A percentile compares a stretch with the other conserved stretches of the same genome.
Conservation (phyloP, 2,113 vertebrate genomes). For the Xiphorhynchus elegans region DNA sequence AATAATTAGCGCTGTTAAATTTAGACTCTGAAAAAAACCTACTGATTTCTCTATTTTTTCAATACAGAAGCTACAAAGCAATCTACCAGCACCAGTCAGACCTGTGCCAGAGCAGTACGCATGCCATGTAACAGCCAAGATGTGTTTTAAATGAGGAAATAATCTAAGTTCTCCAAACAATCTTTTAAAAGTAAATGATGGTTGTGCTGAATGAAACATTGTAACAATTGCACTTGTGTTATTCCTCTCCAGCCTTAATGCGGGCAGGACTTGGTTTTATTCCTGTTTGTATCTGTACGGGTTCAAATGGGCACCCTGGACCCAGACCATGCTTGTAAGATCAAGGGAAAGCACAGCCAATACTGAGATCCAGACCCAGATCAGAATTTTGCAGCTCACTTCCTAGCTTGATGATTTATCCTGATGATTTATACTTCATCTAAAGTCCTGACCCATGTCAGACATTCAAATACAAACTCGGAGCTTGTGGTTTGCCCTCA, state of each 20-base stretch:
- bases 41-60: not conserved
- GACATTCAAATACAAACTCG: not conserved
- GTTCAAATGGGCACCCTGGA: not conserved
- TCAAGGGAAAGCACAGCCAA: not conserved
- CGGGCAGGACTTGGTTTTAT: not conserved
- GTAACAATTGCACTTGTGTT: not conserved
- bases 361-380: not conserved
- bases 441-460: not conserved
- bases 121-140: not conserved
- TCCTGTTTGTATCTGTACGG: not conserved
- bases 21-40: not conserved
- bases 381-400: not conserved
- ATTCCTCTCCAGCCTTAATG: not conserved
- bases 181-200: not conserved
- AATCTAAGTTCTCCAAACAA: slow-evolving; percentile 15
- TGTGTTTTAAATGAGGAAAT: not conserved
- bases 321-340: not conserved
- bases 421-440: not conserved
- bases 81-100: not conserved
- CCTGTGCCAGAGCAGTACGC: not conserved
- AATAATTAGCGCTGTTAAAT: slow-evolving; percentile 3
- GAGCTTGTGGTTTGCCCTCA: not conserved
- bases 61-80: not conserved
- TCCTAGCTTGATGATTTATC: not conserved
- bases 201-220: not conserved